Evolutionary conservation across 2,888 invertebrate genomes (phyloP), one percentile per base, ranked within the genome.

Genomic region (Cyaniris semiargus): DNA sequence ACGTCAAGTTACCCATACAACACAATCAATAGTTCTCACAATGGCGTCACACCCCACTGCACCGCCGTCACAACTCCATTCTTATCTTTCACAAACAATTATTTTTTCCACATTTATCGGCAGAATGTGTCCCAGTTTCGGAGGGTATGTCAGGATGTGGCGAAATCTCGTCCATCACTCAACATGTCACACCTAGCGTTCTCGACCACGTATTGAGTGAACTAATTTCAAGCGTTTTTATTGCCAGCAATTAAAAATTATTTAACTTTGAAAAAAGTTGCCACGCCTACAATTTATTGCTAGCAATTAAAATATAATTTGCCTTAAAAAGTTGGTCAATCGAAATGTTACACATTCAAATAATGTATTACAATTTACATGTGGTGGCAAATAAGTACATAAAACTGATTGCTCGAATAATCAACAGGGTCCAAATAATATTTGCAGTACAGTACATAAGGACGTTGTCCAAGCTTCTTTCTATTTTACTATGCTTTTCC

Each of bases 41-140:
- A 72, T 53, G 27, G 27, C 74, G 74, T 74, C 53, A 74, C 53
- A 74, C 23, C 53, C 23, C 74, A 74, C 74, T 23, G 53, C 7
- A 3, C 3, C 53, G 13, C 21, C 53, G 74, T 74, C 27, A 53
- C 48, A 74, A 74, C 48, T 13, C 74, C 44, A 74, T 74, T 74
- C 74, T 74, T 74, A 74, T 74, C 74, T 74, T 74, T 74, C 23
- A 53, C 53, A 53, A 74, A 74, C 74, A 74, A 74, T 74, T 74
- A 74, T 74, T 53, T 74, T 72, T 74, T 74, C 74, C 74, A 74
- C 74, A 53, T 53, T 74, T 74, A 74, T 74, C 53, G 74, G 44
- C 48, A 74, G 74, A 74, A 74, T 74, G 74, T 74, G 74, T 48
- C 18, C 74, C 48, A 74, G 38, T 53, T 74, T 27, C 23, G 18